A percentile compares a stretch with the other conserved stretches of the same genome.
Evolutionary conservation across 2,888 invertebrate species (phyloP).

Genomic region (Pelosia muscerda): DNA sequence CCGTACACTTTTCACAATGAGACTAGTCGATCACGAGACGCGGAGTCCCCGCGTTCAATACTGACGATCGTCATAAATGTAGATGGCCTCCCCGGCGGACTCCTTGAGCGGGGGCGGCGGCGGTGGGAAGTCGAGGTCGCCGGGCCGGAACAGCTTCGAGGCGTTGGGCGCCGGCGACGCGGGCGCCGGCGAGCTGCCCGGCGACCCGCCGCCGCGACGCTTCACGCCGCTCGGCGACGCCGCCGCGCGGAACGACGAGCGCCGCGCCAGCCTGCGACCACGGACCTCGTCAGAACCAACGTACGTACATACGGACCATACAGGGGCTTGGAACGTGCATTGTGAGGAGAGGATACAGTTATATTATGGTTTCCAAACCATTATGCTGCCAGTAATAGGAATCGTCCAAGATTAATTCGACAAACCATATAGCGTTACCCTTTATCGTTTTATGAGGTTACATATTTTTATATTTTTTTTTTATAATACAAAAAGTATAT

Average conservation of each 20-base stretch:
- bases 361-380: too few relatives aligned
- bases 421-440: too few relatives aligned
- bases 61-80: conserved; percentile 83
- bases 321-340: neutral
- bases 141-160: conserved; percentile 82
- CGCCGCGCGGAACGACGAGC: conserved; percentile 88
- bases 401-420: too few relatives aligned
- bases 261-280: conserved; percentile 87
- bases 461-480: too few relatives aligned
- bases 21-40: conserved; percentile 58
- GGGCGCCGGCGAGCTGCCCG: conserved; percentile 78
- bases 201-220: conserved; percentile 80
- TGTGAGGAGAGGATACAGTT: too few relatives aligned
- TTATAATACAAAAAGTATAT: too few relatives aligned
- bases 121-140: conserved; percentile 79
- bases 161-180: conserved; percentile 83
- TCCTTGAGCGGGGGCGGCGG: conserved; percentile 86
- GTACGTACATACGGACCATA: too few relatives aligned
- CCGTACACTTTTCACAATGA: conserved; percentile 37
- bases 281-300: too few relatives aligned
- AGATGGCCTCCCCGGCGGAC: conserved; percentile 89
- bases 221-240: conserved; percentile 78
- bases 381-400: too few relatives aligned
- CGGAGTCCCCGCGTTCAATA: conserved; percentile 65
- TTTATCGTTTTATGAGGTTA: too few relatives aligned